Evolutionary conservation across 2,888 invertebrate species (phyloP).

Genomic region (Microctonus brassicae): DNA sequence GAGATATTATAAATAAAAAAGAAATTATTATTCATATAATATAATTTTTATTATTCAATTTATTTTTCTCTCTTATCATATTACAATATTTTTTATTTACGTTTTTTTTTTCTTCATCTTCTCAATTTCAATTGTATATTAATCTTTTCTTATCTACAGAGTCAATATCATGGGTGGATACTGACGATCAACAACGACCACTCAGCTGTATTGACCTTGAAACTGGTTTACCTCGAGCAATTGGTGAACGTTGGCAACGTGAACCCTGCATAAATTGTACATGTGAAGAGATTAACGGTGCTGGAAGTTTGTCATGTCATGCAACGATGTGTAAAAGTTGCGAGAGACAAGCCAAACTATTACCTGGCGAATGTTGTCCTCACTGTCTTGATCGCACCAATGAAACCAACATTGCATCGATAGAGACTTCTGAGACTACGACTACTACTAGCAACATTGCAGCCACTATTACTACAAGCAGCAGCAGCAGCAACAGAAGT

Average conservation of each 20-base stretch:
- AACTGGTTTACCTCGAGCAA: constrained; percentile 46
- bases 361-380: constrained; percentile 61
- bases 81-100: background rate
- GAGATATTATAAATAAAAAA: background rate
- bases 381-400: constrained; percentile 53
- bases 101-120: background rate
- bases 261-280: constrained; percentile 58
- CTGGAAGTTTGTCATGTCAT: constrained; percentile 54
- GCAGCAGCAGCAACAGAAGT: no score
- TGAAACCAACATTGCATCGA: constrained; percentile 32
- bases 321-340: constrained; percentile 62
- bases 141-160: constrained; percentile 46
- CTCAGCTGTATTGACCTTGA: constrained; percentile 51
- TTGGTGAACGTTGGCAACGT: constrained; percentile 53
- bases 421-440: background rate
- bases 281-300: constrained; percentile 51
- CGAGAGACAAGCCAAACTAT: constrained; percentile 52
- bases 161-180: constrained; percentile 51
- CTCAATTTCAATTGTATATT: background rate
- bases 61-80: background rate
- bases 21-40: no score
- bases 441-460: constrained; percentile 10
- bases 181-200: constrained; percentile 40
- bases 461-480: background rate
- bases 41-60: background rate